Percentiles rank a stretch among this genome's conserved stretches.
phyloP scores from a whole-genome alignment of 2,888 invertebrate genomes.

The Rhagium mordax region DNA sequence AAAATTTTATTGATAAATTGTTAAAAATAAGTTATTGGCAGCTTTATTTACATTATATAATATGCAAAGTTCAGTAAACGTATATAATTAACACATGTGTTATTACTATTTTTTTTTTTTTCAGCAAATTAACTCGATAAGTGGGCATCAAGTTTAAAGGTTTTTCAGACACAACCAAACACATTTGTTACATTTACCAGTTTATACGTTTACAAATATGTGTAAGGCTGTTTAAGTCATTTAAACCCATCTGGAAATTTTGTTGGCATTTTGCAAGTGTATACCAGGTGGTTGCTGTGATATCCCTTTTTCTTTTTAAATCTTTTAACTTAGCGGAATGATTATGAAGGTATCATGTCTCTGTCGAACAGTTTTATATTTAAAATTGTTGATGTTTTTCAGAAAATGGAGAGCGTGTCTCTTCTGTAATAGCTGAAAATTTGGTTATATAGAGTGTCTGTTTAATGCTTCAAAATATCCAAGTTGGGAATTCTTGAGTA shows the following conservation, averaged over 20 bases:
- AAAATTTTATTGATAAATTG: background rate
- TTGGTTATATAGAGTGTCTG: no score
- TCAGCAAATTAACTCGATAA: conserved; percentile 59
- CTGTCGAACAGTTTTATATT: no score
- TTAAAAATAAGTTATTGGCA: background rate
- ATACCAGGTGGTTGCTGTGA: background rate
- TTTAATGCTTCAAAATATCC: no score
- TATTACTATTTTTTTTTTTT: conserved; percentile 50
- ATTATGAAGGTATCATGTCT: no score
- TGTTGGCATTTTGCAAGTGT: no score
- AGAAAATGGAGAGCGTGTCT: no score
- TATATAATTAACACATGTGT: background rate
- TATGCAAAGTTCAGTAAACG: background rate
- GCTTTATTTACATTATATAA: background rate
- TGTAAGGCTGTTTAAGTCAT: background rate
- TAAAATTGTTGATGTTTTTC: no score
- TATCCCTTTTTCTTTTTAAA: no score
- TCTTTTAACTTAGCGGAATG: no score
- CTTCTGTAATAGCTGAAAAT: no score
- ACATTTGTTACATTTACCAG: background rate
- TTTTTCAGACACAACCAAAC: background rate
- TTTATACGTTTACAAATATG: background rate
- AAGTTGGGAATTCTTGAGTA: no score
- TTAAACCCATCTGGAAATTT: background rate
- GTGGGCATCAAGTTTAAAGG: conserved; percentile 57